Evolutionary conservation across 2,888 invertebrate species (phyloP), one percentile per base, ranked within the genome.

Genomic region (Allolobophora icterica): DNA sequence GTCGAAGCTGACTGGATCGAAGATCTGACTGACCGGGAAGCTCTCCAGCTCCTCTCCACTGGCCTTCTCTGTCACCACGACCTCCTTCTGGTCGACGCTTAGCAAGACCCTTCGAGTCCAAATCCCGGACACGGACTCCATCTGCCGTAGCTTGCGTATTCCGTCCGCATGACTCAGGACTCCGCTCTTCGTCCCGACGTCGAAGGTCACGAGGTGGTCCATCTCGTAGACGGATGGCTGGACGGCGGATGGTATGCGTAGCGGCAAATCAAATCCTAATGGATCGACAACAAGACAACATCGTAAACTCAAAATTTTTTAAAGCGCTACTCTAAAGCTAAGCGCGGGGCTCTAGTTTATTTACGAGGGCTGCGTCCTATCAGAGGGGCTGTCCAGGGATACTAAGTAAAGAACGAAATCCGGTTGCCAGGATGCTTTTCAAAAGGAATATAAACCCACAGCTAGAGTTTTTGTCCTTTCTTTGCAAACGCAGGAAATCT

Each of bases 151-250:
- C 52, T 98, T 96, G n/a, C 98, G 96, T 97, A 99, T 98, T 24
- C 96, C 96, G 93, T 96, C 96, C 90, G 95, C 94, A 6, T 95
- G 95, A 90, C 94, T 94, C 89, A 95, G 94, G 6, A 95, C 93
- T 94, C 94, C 95, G 89, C 93, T 92, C 84, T 92, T 92, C 58
- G 98, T 97, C 93, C 98, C 98, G 92, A 99, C 98, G 19, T 98
- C 98, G 96, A 99, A 99, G 89, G 99, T 99, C 93, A 99, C 99
- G 96, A 99, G 96, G 96, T 99, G 99, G 95, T 99, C 99, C 95
- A 99, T 97, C 94, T 98, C 97, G 96, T 98, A 99, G 89, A 87
- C 35, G 34, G 87, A 30, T 8, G 87, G 87, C 17, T 87, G 87
- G 87, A 38, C 38, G 87, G 34, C 87, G 1, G 71, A 71, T 8